Conservation (phyloP, 2,888 invertebrate species). For the Dasysyrphus albostriatus region DNA sequence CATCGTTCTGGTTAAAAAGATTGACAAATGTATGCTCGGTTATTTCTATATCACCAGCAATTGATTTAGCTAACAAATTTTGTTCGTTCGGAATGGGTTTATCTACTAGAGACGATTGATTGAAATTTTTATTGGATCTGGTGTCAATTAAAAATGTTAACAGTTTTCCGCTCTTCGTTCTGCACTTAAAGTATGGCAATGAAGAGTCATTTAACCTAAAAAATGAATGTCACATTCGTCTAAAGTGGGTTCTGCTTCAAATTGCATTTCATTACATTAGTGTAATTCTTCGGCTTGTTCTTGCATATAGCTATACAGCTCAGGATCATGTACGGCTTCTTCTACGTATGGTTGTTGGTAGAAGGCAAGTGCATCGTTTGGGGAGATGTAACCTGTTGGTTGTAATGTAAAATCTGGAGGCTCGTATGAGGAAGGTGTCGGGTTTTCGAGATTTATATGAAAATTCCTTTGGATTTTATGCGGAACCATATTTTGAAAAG, state of each 20-base stretch:
- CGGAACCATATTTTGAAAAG: conserved; percentile 28
- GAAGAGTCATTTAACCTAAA: conserved; percentile 50
- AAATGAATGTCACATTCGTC: conserved; percentile 36
- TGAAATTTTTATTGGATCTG: conserved; percentile 5
- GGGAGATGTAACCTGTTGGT: conserved; percentile 31
- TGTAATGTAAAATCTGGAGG: neutral
- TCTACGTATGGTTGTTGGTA: conserved; percentile 7
- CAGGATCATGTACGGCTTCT: conserved; percentile 30
- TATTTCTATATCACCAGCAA: neutral
- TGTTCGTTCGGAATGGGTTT: neutral
- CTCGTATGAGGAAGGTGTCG: neutral
- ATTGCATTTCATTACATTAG: neutral
- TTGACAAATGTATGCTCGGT: no score
- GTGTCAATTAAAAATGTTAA: neutral
- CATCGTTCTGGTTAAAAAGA: no score
- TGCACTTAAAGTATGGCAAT: conserved; percentile 6
- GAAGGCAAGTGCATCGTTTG: conserved; percentile 15
- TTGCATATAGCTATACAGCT: conserved; percentile 10
- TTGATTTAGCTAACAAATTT: neutral
- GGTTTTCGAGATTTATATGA: conserved; percentile 12
- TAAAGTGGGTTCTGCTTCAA: neutral
- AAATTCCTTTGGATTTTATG: conserved; percentile 38
- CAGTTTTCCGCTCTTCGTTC: neutral
- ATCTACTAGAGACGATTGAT: neutral
- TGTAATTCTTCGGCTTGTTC: neutral